Percentiles rank a stretch among this genome's conserved stretches.
These are phyloP conservation scores for Aporrectodea caliginosa DNA, from an alignment of 1,140 invertebrate genomes.

Conservation along the genomic window DNA sequence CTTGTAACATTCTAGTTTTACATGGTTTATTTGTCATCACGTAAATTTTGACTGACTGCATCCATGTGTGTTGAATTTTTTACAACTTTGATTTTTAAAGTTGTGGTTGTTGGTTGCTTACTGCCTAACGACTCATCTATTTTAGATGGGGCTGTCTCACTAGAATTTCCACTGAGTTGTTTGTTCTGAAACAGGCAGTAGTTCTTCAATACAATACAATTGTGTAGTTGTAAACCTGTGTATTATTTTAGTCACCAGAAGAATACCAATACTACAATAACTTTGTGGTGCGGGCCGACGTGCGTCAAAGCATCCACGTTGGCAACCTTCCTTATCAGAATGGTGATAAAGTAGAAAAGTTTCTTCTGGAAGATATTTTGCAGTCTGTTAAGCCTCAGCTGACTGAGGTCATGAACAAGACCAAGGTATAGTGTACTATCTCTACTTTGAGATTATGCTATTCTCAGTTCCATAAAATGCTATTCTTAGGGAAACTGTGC, in stretches of 20 bases:
- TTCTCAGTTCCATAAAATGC: not conserved
- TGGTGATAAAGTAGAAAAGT: constrained; percentile 58
- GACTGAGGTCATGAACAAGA: constrained; percentile 64
- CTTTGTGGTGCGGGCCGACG: constrained; percentile 56
- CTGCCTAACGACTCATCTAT: too few species aligned
- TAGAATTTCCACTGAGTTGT: too few species aligned
- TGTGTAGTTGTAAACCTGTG: not conserved
- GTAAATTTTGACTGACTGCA: too few species aligned
- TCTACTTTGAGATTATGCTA: not conserved
- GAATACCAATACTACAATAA: constrained; percentile 52
- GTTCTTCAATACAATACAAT: too few species aligned
- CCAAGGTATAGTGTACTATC: constrained; percentile 56
- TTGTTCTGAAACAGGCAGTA: too few species aligned
- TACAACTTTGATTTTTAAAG: too few species aligned
- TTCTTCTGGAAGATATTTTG: constrained; percentile 75
- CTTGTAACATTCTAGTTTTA: too few species aligned
- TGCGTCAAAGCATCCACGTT: constrained; percentile 74
- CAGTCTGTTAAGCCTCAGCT: constrained; percentile 74
- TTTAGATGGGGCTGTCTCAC: too few species aligned
- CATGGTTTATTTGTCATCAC: too few species aligned
- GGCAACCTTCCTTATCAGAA: constrained; percentile 69
- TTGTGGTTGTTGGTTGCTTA: too few species aligned
- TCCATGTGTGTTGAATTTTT: too few species aligned
- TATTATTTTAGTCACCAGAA: constrained; percentile 52
- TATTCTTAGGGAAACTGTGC: not conserved